Base-by-base conservation (phyloP, 2,888 invertebrate genomes). In the Dascillus cervinus region DNA sequence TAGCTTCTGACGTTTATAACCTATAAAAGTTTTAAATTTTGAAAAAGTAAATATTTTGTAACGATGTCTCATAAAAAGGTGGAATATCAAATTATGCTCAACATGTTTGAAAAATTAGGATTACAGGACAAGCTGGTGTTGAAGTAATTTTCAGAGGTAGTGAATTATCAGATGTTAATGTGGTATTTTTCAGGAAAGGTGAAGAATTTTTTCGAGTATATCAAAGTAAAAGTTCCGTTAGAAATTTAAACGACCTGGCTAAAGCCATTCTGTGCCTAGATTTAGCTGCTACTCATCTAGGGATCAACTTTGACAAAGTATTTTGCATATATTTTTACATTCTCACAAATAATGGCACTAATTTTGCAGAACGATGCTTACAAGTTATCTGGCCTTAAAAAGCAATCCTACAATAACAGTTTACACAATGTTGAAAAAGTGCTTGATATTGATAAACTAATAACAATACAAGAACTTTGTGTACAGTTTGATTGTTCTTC, bases 231-330 rank as follows among this genome's bases (percentile, higher is more conserved):
- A 59, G 61, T 1, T 55, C 59, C 9, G 11, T 53, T 13, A 54
- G 46, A 35, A 65, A 64, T 22, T 56, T 79, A 22, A 73, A 70
- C 34, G 77, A 77, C 38, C 71, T 71, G 5, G 71, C 73, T 3
- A 77, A 74, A 62, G 66, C 69, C 13, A 69, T 77, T 0, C 60
- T 79, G 25, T 78, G 78, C 43, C 56, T 78, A 15, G 77, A 79
- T 52, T 54, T 80, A 23, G 76, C 78, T 15, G 67, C 75, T 3
- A 50, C 56, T 4, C 42, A 67, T n/a, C 49, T 69, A 13, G 71
- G 71, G 17, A 60, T 64, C 15, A 64, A 66, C 28, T 65, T 78
- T 31, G 77, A 79, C 55, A 52, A 62, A 52, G 75, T 73, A 55
- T 56, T 59, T 28, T 20, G 11, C 8, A 4, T 28, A 10, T 11